These are phyloP conservation scores for Anhinga rufa DNA, from an alignment of 2,113 vertebrate genomes.

Conservation along the genomic window DNA sequence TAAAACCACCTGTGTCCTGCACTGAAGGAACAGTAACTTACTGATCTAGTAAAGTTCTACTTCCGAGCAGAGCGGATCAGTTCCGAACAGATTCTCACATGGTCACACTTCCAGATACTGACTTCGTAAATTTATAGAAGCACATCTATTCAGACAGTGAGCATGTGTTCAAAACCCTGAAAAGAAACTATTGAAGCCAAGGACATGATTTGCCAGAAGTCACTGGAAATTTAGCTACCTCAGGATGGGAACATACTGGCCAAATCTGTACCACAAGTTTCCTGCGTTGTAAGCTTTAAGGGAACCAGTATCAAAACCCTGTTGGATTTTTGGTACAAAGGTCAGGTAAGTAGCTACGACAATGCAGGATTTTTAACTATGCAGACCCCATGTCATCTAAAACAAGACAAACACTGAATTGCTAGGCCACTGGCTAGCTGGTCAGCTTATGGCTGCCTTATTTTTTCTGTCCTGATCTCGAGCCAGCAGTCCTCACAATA, in stretches of 20 bases:
- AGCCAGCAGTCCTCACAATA: not conserved
- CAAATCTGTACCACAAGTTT: not conserved
- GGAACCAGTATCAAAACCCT: not conserved
- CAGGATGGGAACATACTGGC: not conserved
- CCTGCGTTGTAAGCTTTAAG: not conserved
- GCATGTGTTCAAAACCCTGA: not conserved
- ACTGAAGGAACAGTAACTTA: not conserved
- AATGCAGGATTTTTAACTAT: not conserved
- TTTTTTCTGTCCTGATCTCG: not conserved
- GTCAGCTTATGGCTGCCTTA: not conserved
- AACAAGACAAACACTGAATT: not conserved
- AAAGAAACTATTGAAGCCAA: not conserved
- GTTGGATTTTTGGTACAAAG: not conserved
- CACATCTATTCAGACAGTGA: not conserved
- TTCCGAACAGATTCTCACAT: not conserved
- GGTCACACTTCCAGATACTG: not conserved
- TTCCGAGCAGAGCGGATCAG: not conserved
- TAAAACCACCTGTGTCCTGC: not conserved
- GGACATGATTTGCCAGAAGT: not conserved
- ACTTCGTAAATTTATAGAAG: not conserved
- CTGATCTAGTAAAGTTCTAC: not conserved
- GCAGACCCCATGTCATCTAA: not conserved
- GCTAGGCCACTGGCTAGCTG: not conserved
- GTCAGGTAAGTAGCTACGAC: not conserved
- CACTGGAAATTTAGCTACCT: constrained; percentile 24